Base-by-base conservation (phyloP, 2,113 vertebrate species). In the Spea bombifrons region DNA sequence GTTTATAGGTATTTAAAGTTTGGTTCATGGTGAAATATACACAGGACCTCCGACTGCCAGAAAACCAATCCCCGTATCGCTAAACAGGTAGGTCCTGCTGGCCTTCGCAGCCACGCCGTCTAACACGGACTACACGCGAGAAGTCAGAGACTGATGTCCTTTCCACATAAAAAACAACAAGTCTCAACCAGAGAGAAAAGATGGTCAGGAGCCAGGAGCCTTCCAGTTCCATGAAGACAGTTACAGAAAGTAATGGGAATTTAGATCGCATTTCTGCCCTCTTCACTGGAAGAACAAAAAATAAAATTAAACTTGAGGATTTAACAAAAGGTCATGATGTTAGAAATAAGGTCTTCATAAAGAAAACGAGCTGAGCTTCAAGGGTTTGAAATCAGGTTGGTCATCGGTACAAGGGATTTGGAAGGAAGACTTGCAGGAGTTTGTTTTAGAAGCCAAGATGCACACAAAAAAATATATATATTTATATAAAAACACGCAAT, bases 41-140 rank as follows among this genome's bases (percentile, higher is more conserved):
- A 30, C 30, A 30, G 30, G 30, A 30, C 30, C 30, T 30, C 30
- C 30, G 30, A 30, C 30, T 30, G 30, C 30, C 30, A 30, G 30
- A 30, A 30, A 30, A 30, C 30, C 2, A 2, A 30, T 30, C 30
- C 55, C 63, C 64, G 53, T 47, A 59, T n/a, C 30, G 59, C 46
- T 17, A 75, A 57, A 57, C 8, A 57, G 75, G 7, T 64, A 68
- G 55, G 68, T 76, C 50, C 75, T 65, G 68, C 53, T 57, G 66
- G 52, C 74, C 64, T 55, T 68, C 67, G 73, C 74, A 76, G 67
- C 64, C 47, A 12, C 30, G 64, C 55, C 55, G 55, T 67, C 66
- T 68, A 68, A 76, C 67, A 76, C 52, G 17, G 66, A 69, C 50
- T 47, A 46, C 44, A 69, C 66, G 61, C 3, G 66, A 47, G 66